Base-by-base conservation (phyloP, 2,797 vertebrate genomes). In the Serranus cabrilla region DNA sequence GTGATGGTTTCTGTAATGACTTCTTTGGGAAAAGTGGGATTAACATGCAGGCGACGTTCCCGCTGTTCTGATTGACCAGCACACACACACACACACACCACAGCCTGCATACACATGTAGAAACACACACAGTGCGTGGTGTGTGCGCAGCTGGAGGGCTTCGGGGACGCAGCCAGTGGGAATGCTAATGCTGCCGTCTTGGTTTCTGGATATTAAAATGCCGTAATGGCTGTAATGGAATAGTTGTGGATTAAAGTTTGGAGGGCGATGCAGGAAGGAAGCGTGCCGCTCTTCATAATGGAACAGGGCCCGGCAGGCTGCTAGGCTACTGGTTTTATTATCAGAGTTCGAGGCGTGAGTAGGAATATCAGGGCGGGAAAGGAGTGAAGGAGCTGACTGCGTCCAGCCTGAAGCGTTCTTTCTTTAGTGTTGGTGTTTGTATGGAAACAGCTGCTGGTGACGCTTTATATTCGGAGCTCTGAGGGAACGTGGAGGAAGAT, bases 191-290 rank as follows among this genome's bases (percentile, higher is more conserved):
- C 76, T 31, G 55, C 42, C 47, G 21, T 76, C 65, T 64, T 78
- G 69, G 76, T 84, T 83, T 78, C 59, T 69, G 80, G 75, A 69
- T 80, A 85, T 90, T 90, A 85, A 80, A 86, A 85, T 37, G 78
- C 69, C 63, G 83, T 63, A 83, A 83, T 76, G 73, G 42, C 49
- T 63, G 55, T 75, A 78, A 85, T 88, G 82, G 84, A 87, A 80
- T 31, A 74, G 80, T 63, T 61, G 62, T 81, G 78, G 82, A 86
- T 86, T 86, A 74, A 78, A 73, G 71, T 78, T 82, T 57, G 66
- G 50, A 68, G 71, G 46, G 55, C 65, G 51, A 78, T 61, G 74
- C 57, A 34, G 73, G 63, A 52, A 60, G 69, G 58, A 82, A 71
- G 67, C 77, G 60, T 79, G 81, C 70, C 10, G 25, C 61, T 67